Percentiles rank a stretch among this genome's conserved stretches.
Evolutionary conservation across 53 echinoderm and acorn worm genomes (phyloP).

Genomic region (Apostichopus leukothele): DNA sequence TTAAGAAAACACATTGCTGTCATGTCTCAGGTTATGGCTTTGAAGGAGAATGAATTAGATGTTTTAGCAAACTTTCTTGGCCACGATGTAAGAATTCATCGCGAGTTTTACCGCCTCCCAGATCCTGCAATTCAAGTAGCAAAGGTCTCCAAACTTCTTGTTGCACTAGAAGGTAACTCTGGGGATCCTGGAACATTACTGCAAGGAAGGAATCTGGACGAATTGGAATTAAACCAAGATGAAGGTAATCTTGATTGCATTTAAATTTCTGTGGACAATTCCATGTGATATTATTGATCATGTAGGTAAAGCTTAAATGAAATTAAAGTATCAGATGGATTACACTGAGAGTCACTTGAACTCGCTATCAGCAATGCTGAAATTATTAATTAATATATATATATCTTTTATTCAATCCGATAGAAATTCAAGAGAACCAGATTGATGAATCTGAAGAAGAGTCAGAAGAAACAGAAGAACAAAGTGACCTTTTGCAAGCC

Average conservation of each 20-base stretch:
- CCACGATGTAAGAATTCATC: slow-evolving; percentile 55
- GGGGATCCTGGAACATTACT: slow-evolving; percentile 55
- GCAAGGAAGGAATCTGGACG: slow-evolving; percentile 53
- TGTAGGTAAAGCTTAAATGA: not conserved
- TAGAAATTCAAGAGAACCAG: slow-evolving; percentile 19
- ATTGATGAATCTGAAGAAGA: not conserved
- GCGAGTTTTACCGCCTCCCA: slow-evolving; percentile 54
- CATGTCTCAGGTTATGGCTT: not conserved
- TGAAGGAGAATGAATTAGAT: slow-evolving; percentile 63
- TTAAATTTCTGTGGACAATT: not conserved
- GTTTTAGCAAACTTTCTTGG: slow-evolving; percentile 56
- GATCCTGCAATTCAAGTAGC: slow-evolving; percentile 59
- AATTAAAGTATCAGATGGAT: not conserved
- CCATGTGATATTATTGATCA: not conserved
- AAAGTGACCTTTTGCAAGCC: not conserved
- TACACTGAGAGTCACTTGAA: not conserved
- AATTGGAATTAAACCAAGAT: slow-evolving; percentile 47
- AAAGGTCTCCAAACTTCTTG: slow-evolving; percentile 60
- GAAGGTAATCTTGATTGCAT: slow-evolving; percentile 45
- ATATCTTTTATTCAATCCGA: not conserved
- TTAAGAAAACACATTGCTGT: slow-evolving; percentile 58
- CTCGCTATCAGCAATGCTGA: not conserved
- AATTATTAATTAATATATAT: too few species aligned
- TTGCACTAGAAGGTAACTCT: slow-evolving; percentile 56
- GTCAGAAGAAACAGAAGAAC: not conserved